These are phyloP conservation scores for Coendou prehensilis DNA, from an alignment of 2,797 vertebrate genomes.

Conservation along the genomic window DNA sequence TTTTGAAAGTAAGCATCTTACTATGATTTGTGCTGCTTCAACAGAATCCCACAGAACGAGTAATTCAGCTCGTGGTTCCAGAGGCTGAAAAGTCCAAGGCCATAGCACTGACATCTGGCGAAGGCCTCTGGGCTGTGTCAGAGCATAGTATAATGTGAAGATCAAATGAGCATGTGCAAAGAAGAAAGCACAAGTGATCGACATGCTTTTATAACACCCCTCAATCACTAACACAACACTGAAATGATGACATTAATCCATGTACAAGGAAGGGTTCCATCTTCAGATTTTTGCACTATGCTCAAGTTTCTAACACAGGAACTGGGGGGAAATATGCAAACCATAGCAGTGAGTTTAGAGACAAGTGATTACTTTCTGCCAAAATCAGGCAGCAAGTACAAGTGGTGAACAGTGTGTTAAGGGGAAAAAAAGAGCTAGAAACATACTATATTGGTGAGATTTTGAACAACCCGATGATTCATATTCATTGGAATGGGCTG, in stretches of 20 bases:
- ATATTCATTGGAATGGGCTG: conserved; percentile 86
- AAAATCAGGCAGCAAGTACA: conserved; percentile 84
- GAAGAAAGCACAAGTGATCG: background rate
- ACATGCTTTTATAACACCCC: background rate
- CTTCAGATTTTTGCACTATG: background rate
- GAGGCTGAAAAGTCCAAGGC: background rate
- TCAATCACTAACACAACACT: background rate
- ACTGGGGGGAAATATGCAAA: background rate
- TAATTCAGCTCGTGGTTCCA: background rate
- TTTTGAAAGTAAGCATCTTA: conserved; percentile 62
- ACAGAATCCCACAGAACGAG: background rate
- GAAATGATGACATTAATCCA: background rate
- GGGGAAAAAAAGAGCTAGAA: conserved; percentile 85
- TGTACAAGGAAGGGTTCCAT: background rate
- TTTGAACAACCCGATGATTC: conserved; percentile 86
- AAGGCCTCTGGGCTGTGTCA: background rate
- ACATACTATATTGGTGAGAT: conserved; percentile 85
- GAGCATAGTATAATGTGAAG: background rate
- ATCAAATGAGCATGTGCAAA: background rate
- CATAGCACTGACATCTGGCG: background rate
- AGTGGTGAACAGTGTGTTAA: conserved; percentile 83
- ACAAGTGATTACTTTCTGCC: conserved; percentile 79
- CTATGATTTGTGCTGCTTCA: background rate
- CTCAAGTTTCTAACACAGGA: background rate
- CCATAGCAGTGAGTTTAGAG: conserved; percentile 72